A percentile compares a stretch with the other conserved stretches of the same genome.
Conservation (phyloP, 2,113 vertebrate genomes). For the Panthera tigris region DNA sequence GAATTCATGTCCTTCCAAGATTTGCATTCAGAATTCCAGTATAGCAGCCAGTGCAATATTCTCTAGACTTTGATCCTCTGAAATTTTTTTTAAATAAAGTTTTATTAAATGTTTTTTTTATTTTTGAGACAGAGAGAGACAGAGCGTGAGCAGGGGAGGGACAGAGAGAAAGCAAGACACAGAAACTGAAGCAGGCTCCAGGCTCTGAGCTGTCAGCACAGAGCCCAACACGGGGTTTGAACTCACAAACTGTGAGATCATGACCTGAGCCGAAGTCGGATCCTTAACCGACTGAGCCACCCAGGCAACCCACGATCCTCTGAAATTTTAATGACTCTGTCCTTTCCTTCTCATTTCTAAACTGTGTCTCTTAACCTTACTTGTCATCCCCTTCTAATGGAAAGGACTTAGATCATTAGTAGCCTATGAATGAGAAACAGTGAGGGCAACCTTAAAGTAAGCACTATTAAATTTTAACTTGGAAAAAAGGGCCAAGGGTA, state of each 20-base stretch:
- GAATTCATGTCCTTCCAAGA: not conserved
- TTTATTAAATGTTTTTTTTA: no score
- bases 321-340: not conserved
- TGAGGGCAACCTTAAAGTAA: not conserved
- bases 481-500: not conserved
- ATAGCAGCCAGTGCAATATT: not conserved
- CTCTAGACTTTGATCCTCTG: not conserved
- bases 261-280: no score
- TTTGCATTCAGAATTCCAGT: not conserved
- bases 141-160: no score
- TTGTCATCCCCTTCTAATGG: not conserved
- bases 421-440: slow-evolving; percentile 27
- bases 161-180: no score
- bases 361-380: not conserved
- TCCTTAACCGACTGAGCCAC: no score
- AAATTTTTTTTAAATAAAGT: not conserved
- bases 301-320: no score
- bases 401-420: not conserved
- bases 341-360: slow-evolving; percentile 25
- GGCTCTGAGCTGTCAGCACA: no score
- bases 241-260: no score
- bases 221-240: no score
- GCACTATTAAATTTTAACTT: slow-evolving; percentile 39
- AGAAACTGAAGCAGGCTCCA: no score
- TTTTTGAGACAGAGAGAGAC: no score